phyloP scores from a whole-genome alignment of 2,888 invertebrate genomes.

The Acanthosepion esculentum region DNA sequence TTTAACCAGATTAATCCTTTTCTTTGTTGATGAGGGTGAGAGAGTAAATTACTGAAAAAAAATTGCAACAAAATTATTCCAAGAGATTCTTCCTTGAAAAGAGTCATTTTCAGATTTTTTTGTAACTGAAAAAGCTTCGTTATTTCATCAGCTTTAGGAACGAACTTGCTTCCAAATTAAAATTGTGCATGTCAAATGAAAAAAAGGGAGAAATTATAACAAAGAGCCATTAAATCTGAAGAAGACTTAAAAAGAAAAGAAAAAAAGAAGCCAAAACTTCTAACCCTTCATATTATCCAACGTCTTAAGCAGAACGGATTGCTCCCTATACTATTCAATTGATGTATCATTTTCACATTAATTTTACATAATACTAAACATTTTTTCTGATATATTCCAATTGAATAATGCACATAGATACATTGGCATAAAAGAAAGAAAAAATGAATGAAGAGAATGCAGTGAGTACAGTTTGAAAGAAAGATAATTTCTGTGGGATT shows the following conservation, averaged over 20 bases:
- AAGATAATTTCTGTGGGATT: constrained; percentile 8
- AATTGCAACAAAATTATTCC: background rate
- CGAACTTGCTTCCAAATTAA: background rate
- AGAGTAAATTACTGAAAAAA: background rate
- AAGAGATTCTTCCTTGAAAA: background rate
- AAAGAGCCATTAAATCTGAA: background rate
- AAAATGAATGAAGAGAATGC: background rate
- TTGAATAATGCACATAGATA: background rate
- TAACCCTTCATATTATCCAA: background rate
- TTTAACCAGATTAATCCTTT: background rate
- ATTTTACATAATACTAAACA: constrained; percentile 20
- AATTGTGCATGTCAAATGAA: background rate
- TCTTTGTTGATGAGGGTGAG: background rate
- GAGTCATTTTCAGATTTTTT: background rate
- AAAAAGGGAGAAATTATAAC: background rate
- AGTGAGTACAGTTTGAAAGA: background rate
- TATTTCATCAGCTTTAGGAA: background rate
- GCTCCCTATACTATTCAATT: background rate
- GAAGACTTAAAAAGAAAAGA: background rate
- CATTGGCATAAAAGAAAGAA: background rate
- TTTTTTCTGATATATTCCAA: constrained; percentile 18
- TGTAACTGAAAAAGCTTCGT: background rate
- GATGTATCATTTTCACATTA: constrained; percentile 11
- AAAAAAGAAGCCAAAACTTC: background rate
- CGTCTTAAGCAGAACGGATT: background rate